These are phyloP conservation scores for Timema cristinae DNA, from an alignment of 2,888 invertebrate genomes.

Conservation along the genomic window DNA sequence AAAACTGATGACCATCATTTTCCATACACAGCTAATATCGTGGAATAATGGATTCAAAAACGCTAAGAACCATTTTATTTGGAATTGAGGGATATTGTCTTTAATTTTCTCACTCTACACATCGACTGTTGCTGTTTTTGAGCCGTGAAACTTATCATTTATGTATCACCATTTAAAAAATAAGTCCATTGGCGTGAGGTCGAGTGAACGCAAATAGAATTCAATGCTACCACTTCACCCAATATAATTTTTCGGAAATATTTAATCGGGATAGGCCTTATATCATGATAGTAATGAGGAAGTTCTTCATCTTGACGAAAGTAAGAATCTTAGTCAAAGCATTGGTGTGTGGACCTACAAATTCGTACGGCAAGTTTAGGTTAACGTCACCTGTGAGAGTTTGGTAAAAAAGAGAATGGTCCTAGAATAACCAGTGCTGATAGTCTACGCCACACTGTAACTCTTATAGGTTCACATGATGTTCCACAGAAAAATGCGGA, in stretches of 20 bases:
- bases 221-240: no score
- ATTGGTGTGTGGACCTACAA: not conserved
- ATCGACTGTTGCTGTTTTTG: no score
- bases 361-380: not conserved
- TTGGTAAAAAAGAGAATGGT: slow-evolving; percentile 30
- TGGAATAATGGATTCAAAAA: no score
- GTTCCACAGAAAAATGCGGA: slow-evolving; percentile 19
- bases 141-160: no score
- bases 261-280: not conserved
- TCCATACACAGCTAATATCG: no score
- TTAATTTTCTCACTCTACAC: no score
- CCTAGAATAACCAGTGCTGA: slow-evolving; percentile 32
- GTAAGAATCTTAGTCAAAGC: not conserved
- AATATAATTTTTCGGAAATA: not conserved
- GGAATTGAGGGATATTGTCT: no score
- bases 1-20: no score
- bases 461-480: slow-evolving; percentile 31
- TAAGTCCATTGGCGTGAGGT: no score
- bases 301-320: not conserved
- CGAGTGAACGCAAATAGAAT: no score
- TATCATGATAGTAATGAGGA: not conserved
- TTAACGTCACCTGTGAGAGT: not conserved
- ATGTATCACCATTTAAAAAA: no score
- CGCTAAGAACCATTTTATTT: no score
- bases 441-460: slow-evolving; percentile 33